Percentiles rank a stretch among this genome's conserved stretches.
phyloP scores from a whole-genome alignment of 2,113 vertebrate genomes.

The Edolisoma coerulescens region DNA sequence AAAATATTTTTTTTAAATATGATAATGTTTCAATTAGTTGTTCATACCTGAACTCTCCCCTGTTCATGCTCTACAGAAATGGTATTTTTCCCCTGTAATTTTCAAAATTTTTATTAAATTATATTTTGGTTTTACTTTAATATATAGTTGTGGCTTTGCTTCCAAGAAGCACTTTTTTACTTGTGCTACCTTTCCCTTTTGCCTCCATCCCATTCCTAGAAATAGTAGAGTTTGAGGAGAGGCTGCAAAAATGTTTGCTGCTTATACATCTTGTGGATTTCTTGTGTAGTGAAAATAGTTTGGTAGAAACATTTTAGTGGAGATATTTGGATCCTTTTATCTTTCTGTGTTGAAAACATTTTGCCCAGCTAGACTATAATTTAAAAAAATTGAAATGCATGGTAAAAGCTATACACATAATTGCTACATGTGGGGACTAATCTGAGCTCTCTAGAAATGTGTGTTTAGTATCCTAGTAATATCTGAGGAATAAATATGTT shows the following conservation, averaged over 20 bases:
- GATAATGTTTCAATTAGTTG: background rate
- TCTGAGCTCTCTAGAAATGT: background rate
- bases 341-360: background rate
- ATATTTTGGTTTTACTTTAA: background rate
- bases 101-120: background rate
- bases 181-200: background rate
- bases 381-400: background rate
- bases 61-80: background rate
- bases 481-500: background rate
- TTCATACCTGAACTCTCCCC: background rate
- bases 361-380: background rate
- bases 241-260: background rate
- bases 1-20: fast-evolving
- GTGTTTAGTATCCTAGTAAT: background rate
- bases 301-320: background rate
- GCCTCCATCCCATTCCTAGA: background rate
- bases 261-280: fast-evolving
- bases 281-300: background rate
- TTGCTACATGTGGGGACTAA: background rate
- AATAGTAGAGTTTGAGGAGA: background rate
- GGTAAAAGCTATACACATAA: background rate
- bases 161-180: background rate
- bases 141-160: background rate
- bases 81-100: background rate
- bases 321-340: background rate